Evolutionary conservation across 2,113 vertebrate genomes (phyloP), one percentile per base, ranked within the genome.

Genomic region (Tychaedon coryphoeus): DNA sequence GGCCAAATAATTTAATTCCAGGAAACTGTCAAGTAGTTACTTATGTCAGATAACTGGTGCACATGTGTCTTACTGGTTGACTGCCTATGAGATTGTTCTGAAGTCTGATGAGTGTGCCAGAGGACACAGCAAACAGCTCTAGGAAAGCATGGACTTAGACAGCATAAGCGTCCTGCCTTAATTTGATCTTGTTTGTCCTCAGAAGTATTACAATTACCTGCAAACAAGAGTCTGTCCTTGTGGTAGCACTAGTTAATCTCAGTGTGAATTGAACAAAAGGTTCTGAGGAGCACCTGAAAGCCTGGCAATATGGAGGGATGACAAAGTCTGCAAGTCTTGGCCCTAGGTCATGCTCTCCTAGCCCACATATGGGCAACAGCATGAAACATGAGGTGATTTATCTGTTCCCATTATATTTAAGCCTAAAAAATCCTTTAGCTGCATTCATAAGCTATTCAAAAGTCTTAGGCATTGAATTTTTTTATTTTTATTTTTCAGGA

Each of bases 401-500:
- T 91, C 78, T 91, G 31, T 47, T 88, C 45, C 60, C 43, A 43
- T 96, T 96, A 53, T 64, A 70, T 38, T 90, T 83, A 86, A 83
- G 38, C 48, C 72, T 94, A 84, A 94, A 94, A 95, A 94, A 58
- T 84, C 58, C 47, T 60, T 10, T 6, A 67, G 58, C 16, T 78
- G 13, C 20, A 60, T 81, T 91, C 78, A 86, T 84, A 93, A 95
- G 17, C 78, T 92, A 48, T 81, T 92, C 71, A 73, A 47, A 86
- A 95, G 10, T 86, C 57, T 80, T 51, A 74, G n/a, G 43, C 38
- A 82, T 20, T 84, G 64, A 78, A 23, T 40, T 53, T 56, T 86
- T 90, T 92, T 33, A 12, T 61, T 92, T 94, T 36, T 1, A 0
- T 50, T 87, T 93, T 70, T 92, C 56, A 58, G 74, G 26, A 65